A percentile compares a stretch with the other conserved stretches of the same genome.
Conservation (phyloP, 2,888 invertebrate species). For the Catocala sponsa region DNA sequence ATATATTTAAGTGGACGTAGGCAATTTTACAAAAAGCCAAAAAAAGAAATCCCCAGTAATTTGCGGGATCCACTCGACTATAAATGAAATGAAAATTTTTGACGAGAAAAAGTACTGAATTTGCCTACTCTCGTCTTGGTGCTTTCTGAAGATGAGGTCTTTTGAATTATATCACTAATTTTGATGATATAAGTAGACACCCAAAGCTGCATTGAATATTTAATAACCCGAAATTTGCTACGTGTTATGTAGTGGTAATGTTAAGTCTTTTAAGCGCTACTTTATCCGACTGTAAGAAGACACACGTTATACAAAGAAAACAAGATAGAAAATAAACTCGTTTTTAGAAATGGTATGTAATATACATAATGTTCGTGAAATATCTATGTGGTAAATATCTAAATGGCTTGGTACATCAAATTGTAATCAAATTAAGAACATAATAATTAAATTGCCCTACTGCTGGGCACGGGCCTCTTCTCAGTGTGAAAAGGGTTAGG, state of each 20-base stretch:
- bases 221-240: constrained; percentile 19
- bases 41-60: constrained; percentile 76
- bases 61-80: constrained; percentile 77
- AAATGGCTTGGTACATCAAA: too few species aligned
- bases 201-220: constrained; percentile 32
- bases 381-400: too few species aligned
- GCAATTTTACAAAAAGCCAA: constrained; percentile 82
- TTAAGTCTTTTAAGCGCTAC: neutral
- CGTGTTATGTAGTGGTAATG: constrained; percentile 21
- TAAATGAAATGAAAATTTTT: constrained; percentile 83
- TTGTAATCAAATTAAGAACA: too few species aligned
- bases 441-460: too few species aligned
- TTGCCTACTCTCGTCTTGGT: constrained; percentile 52
- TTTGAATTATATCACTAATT: constrained; percentile 57
- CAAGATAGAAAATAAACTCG: too few species aligned
- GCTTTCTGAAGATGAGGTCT: constrained; percentile 55
- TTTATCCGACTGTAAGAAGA: too few species aligned
- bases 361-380: too few species aligned
- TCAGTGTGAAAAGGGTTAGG: too few species aligned
- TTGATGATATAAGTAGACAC: constrained; percentile 37
- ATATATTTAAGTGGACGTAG: constrained; percentile 84
- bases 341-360: too few species aligned
- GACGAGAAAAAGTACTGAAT: constrained; percentile 66
- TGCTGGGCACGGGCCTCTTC: too few species aligned
- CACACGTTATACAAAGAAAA: too few species aligned